Percentiles rank a stretch among this genome's conserved stretches.
Evolutionary conservation across 2,888 invertebrate species (phyloP).

Genomic region (Aporophyla nigra): DNA sequence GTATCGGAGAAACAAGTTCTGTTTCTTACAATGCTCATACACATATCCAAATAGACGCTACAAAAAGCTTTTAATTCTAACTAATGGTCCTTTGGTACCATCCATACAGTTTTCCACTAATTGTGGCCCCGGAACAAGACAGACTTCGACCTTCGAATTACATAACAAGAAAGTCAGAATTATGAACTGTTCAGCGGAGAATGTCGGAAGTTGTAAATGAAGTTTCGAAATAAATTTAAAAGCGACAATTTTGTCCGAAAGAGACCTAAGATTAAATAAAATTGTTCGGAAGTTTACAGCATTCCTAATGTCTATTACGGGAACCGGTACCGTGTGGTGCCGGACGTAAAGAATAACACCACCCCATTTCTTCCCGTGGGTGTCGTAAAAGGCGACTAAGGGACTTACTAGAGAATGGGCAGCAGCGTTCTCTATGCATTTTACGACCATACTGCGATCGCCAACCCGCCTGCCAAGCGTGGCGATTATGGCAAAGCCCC

Average conservation of each 20-base stretch:
- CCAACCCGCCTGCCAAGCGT: no score
- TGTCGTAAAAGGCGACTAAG: no score
- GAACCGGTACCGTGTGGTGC: no score
- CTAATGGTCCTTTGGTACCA: slow-evolving; percentile 7
- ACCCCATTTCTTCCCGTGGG: no score
- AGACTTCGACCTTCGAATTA: slow-evolving; percentile 47
- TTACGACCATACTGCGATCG: no score
- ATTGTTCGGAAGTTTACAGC: slow-evolving; percentile 60
- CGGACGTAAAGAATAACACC: no score
- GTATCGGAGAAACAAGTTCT: slow-evolving; percentile 51
- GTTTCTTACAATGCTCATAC: slow-evolving; percentile 37
- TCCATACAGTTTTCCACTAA: slow-evolving; percentile 10
- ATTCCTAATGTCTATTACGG: slow-evolving; percentile 66
- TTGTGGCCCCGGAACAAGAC: slow-evolving; percentile 20
- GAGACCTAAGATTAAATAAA: slow-evolving; percentile 65
- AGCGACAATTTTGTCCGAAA: slow-evolving; percentile 65
- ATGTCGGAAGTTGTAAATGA: slow-evolving; percentile 62
- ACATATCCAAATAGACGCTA: slow-evolving; percentile 11
- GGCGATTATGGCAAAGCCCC: no score
- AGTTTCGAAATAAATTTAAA: slow-evolving; percentile 66
- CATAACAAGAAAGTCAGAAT: slow-evolving; percentile 60
- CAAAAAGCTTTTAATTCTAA: slow-evolving; percentile 6
- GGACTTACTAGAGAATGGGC: no score
- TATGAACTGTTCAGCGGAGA: slow-evolving; percentile 57
- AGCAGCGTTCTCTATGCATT: no score